A percentile compares a stretch with the other conserved stretches of the same genome.
phyloP scores from a whole-genome alignment of 2,797 vertebrate genomes.

The Chloroceryle amazona region DNA sequence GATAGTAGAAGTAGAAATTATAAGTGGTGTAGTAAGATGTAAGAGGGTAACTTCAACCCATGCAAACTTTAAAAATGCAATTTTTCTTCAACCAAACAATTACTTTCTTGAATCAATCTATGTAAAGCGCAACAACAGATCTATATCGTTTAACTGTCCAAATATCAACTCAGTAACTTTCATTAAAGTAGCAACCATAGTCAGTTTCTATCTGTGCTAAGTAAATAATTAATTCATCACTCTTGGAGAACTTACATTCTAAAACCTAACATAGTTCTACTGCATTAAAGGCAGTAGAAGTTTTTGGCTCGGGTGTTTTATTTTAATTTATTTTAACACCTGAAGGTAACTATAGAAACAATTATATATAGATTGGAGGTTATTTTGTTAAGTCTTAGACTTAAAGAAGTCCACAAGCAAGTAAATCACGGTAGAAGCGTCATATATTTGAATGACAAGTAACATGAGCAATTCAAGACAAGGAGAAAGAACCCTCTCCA shows the following conservation, averaged over 20 bases:
- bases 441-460: not conserved
- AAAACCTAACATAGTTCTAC: not conserved
- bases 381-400: not conserved
- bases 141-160: not conserved
- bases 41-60: not conserved
- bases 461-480: not conserved
- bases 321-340: not conserved
- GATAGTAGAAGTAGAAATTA: not conserved
- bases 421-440: not conserved
- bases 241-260: not conserved
- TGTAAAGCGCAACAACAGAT: not conserved
- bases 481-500: not conserved
- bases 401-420: not conserved
- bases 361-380: not conserved
- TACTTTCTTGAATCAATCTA: not conserved
- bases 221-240: not conserved
- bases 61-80: not conserved
- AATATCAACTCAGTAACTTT: not conserved
- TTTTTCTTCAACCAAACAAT: not conserved
- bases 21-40: not conserved
- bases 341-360: not conserved
- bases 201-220: not conserved
- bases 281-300: not conserved
- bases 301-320: accelerated
- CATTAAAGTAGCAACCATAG: not conserved